Conservation (phyloP, 2,797 vertebrate species). For the Tragopan temminckii region DNA sequence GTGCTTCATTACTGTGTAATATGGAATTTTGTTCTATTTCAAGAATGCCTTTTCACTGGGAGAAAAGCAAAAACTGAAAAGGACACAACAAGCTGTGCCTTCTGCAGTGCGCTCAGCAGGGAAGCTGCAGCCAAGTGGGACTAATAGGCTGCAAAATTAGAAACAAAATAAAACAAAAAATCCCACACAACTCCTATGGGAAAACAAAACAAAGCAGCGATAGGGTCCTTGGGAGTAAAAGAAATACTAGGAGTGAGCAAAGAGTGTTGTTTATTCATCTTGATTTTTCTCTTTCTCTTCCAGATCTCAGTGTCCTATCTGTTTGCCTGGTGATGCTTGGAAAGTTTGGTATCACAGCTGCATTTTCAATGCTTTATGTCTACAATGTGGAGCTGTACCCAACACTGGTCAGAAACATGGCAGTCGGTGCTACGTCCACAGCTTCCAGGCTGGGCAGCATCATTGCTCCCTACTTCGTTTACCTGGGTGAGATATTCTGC, state of each 20-base stretch:
- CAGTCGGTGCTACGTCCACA: slow-evolving; percentile 91
- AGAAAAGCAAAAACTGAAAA: neutral
- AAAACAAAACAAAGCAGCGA: neutral
- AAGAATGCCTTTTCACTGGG: neutral
- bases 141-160: neutral
- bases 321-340: slow-evolving; percentile 89
- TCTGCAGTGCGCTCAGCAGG: neutral
- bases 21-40: neutral
- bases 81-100: neutral
- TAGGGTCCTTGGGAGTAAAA: neutral
- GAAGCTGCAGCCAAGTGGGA: neutral
- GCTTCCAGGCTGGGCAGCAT: slow-evolving; percentile 93
- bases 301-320: slow-evolving; percentile 79
- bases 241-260: neutral
- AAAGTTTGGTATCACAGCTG: slow-evolving; percentile 93
- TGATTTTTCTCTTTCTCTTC: slow-evolving; percentile 10
- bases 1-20: neutral
- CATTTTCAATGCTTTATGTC: slow-evolving; percentile 93
- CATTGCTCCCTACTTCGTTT: slow-evolving; percentile 92
- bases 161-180: neutral
- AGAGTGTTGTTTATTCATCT: neutral
- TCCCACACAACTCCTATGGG: neutral
- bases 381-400: slow-evolving; percentile 94
- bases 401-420: slow-evolving; percentile 89
- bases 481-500: slow-evolving; percentile 83